phyloP scores from a whole-genome alignment of 2,797 vertebrate species.

The Somateria mollissima region DNA sequence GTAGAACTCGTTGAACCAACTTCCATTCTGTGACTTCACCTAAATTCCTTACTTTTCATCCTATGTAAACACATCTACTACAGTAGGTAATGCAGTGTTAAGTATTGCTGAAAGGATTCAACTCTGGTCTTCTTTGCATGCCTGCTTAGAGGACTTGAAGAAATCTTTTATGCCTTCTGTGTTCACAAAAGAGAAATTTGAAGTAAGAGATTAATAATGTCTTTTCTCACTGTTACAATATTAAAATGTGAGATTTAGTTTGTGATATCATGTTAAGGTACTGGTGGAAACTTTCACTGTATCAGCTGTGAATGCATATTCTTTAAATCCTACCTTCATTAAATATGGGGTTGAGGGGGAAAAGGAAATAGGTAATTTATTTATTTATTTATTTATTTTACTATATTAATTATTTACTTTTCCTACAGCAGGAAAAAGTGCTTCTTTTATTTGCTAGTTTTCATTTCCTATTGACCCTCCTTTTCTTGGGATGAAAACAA shows the following conservation, averaged over 20 bases:
- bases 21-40: background rate
- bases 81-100: background rate
- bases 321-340: background rate
- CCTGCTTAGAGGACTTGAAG: background rate
- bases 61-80: background rate
- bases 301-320: background rate
- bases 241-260: background rate
- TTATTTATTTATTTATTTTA: background rate
- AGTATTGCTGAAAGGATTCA: background rate
- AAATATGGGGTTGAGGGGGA: background rate
- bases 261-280: background rate
- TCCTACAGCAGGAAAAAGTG: background rate
- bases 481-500: background rate
- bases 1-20: background rate
- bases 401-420: background rate
- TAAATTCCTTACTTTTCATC: background rate
- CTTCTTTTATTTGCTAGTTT: background rate
- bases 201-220: background rate
- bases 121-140: background rate
- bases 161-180: background rate
- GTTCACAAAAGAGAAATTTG: background rate
- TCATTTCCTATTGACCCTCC: background rate
- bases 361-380: background rate
- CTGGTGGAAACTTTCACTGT: background rate
- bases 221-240: background rate